Evolutionary conservation across 37 sponge, comb jelly and placozoan genomes (phyloP).

Genomic region (Beroe forskalii): DNA sequence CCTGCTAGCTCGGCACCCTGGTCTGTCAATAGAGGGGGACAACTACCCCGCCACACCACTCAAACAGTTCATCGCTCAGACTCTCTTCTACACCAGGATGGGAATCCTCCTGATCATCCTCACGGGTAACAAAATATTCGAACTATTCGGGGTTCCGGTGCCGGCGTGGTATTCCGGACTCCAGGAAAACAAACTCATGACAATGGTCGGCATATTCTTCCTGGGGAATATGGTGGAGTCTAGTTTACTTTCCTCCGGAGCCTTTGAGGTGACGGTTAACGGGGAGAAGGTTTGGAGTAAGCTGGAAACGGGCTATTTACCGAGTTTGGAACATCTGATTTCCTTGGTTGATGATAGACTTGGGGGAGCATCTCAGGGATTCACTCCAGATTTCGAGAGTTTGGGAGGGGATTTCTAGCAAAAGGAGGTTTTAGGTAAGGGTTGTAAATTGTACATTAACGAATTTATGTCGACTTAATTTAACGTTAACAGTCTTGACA

Average conservation of each 20-base stretch:
- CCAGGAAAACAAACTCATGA: conserved; percentile 70
- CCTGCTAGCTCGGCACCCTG: conserved; percentile 75
- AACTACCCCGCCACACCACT: conserved; percentile 81
- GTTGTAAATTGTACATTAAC: no score
- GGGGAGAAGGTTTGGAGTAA: conserved; percentile 81
- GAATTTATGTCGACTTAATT: no score
- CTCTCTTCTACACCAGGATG: conserved; percentile 69
- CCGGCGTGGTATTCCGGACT: conserved; percentile 60
- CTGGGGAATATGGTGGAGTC: conserved; percentile 79
- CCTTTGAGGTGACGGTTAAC: conserved; percentile 87
- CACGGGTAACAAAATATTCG: conserved; percentile 61
- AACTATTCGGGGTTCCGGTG: conserved; percentile 60
- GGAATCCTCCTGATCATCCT: conserved; percentile 65
- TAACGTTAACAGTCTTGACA: no score
- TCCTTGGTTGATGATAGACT: conserved; percentile 56
- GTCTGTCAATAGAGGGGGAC: conserved; percentile 73
- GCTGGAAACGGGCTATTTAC: conserved; percentile 78
- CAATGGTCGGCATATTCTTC: conserved; percentile 74
- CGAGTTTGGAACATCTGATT: conserved; percentile 74
- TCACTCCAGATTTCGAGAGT: conserved; percentile 56
- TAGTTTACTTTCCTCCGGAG: conserved; percentile 82
- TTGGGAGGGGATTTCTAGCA: conserved; percentile 57
- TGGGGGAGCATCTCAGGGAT: not conserved
- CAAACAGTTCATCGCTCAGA: conserved; percentile 66
- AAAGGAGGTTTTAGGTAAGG: not conserved